A percentile compares a stretch with the other conserved stretches of the same genome.
Conservation (phyloP, 2,113 vertebrate genomes). For the Equus quagga region DNA sequence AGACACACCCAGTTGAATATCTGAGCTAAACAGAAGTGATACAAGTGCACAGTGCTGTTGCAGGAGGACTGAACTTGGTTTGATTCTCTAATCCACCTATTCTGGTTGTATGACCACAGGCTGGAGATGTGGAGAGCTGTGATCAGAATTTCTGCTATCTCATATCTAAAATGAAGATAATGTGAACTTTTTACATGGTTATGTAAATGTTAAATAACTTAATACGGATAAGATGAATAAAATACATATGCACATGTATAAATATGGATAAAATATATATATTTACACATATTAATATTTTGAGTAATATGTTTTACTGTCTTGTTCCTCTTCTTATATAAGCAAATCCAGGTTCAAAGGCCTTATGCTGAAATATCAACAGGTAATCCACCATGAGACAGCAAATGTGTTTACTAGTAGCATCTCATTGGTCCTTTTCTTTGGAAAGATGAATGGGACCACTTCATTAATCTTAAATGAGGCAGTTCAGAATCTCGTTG, state of each 20-base stretch:
- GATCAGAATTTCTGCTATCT: background rate
- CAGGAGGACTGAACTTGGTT: background rate
- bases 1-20: background rate
- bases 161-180: conserved; percentile 1
- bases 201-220: background rate
- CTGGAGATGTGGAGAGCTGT: background rate
- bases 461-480: background rate
- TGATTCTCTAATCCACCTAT: background rate
- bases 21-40: background rate
- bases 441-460: background rate
- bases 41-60: background rate
- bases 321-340: background rate
- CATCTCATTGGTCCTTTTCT: background rate
- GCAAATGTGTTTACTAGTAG: background rate
- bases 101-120: background rate
- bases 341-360: background rate
- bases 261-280: background rate
- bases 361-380: background rate
- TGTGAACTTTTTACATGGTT: background rate
- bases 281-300: background rate
- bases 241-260: background rate
- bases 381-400: background rate
- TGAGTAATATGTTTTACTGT: background rate
- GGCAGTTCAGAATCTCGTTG: background rate
- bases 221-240: background rate